Percentiles rank a stretch among this genome's conserved stretches.
Evolutionary conservation across 2,888 invertebrate genomes (phyloP).

Genomic region (Drosophila stalkeri): DNA sequence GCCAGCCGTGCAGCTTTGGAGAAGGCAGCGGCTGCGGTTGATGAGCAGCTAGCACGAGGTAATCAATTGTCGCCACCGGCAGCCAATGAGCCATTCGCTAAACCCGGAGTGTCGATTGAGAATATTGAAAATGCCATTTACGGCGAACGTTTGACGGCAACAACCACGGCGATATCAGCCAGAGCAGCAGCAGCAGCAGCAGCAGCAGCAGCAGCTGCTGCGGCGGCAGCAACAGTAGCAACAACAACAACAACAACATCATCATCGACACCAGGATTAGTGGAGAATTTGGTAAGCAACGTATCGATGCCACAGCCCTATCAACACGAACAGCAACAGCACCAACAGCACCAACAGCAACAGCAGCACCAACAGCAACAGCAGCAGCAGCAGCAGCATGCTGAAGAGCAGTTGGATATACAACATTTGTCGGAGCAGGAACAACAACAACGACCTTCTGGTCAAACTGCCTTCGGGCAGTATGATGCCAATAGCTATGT

Average conservation of each 20-base stretch:
- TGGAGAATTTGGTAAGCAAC: constrained; percentile 67
- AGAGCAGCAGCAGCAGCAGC: constrained; percentile 28
- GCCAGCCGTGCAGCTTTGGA: constrained; percentile 73
- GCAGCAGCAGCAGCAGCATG: constrained; percentile 4
- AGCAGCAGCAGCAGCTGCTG: constrained; percentile 10
- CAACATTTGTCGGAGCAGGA: constrained; percentile 27
- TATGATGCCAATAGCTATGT: constrained; percentile 58
- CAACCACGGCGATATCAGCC: constrained; percentile 27
- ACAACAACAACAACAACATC: constrained; percentile 10
- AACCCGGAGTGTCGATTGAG: constrained; percentile 83
- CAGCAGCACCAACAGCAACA: neutral
- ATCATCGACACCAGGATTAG: constrained; percentile 51
- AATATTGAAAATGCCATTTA: constrained; percentile 85
- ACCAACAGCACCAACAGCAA: too few species aligned
- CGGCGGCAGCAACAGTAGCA: constrained; percentile 13
- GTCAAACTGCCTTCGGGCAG: constrained; percentile 57
- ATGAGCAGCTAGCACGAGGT: constrained; percentile 77
- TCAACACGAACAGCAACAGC: constrained; percentile 7
- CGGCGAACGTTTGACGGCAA: constrained; percentile 81
- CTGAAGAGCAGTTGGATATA: constrained; percentile 9
- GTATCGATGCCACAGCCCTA: constrained; percentile 26
- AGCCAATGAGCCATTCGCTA: constrained; percentile 42
- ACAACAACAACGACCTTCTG: constrained; percentile 16
- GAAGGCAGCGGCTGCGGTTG: constrained; percentile 77
- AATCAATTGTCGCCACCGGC: constrained; percentile 76